These are phyloP conservation scores for Pipra filicauda DNA, from an alignment of 2,113 vertebrate species.

Conservation along the genomic window DNA sequence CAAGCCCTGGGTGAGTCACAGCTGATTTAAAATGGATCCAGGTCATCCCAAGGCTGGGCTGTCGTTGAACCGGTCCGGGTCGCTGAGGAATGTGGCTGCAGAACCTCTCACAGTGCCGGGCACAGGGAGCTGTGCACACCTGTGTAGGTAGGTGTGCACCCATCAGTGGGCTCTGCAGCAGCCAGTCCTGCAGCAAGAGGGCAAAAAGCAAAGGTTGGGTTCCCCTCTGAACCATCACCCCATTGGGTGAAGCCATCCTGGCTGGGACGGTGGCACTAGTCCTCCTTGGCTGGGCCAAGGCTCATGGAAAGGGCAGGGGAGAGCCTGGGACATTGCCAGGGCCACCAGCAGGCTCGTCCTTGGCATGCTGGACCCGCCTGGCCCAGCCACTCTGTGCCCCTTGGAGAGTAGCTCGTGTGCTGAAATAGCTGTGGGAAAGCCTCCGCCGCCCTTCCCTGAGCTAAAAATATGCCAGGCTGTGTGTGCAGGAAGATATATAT, in stretches of 20 bases:
- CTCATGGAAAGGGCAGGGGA: background rate
- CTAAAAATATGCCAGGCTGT: slow-evolving; percentile 45
- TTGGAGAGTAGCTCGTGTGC: background rate
- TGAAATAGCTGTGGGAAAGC: slow-evolving; percentile 63
- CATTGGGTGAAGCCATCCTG: fast-evolving
- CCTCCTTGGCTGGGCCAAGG: background rate
- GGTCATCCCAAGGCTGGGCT: slow-evolving; percentile 33
- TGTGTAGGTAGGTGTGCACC: background rate
- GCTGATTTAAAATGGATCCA: slow-evolving; percentile 60
- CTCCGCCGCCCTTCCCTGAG: slow-evolving; percentile 1
- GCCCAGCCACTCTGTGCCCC: background rate
- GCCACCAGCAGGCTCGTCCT: fast-evolving
- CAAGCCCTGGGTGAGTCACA: slow-evolving; percentile 20
- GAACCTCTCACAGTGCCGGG: fast-evolving
- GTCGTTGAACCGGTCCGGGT: slow-evolving; percentile 19
- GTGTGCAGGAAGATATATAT: slow-evolving; percentile 57
- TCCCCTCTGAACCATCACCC: background rate
- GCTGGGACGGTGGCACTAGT: fast-evolving
- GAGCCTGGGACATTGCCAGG: background rate
- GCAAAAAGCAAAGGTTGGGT: background rate
- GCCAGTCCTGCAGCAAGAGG: fast-evolving
- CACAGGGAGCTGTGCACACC: fast-evolving
- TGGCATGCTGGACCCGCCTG: background rate
- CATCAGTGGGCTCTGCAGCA: fast-evolving
- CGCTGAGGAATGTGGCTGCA: background rate